Evolutionary conservation across 2,888 invertebrate genomes (phyloP), one percentile per base, ranked within the genome.

Genomic region (Plusia festucae): DNA sequence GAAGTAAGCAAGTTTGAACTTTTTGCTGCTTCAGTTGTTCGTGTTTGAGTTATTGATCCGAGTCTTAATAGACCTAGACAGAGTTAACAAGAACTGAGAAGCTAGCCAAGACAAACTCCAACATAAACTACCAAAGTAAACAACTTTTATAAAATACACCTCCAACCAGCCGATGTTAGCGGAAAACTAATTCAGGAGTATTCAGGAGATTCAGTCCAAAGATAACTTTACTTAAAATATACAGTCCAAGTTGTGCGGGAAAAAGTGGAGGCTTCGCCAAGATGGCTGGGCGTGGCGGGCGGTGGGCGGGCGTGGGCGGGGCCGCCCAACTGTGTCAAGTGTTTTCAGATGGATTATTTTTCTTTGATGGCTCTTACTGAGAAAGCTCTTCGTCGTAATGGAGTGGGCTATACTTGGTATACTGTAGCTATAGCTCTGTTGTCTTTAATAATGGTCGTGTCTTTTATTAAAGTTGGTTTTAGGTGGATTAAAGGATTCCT

Each of bases 321-420:
- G 82, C 84, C 66, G 67, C 61, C 69, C 79, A 91, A 89, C 81
- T 90, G 84, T 90, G 92, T 91, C 92, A 90, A 91, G 90, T 84
- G 85, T 73, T 68, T 70, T 72, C 69, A 65, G 69, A 79, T 79
- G 82, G 84, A 85, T 85, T 87, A 84, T 86, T 86, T 79, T 83
- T 83, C 80, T 81, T 81, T 72, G 81, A 83, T 83, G 79, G 85
- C 86, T 82, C 86, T 87, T 79, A 81, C 71, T 63, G 71, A 76
- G 77, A 79, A 79, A 79, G 73, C 76, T 74, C 68, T 71, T 65
- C 69, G 52, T 64, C 49, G 79, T 83, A 84, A 87, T 87, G 83
- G 86, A 86, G 73, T 78, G 71, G 58, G 74, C 81, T 80, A 80
- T 76, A 77, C 77, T 62, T 64, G 54, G 60, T 70, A 61, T 60